phyloP scores from a whole-genome alignment of 2,797 vertebrate species.

The Bradypodion ventrale region DNA sequence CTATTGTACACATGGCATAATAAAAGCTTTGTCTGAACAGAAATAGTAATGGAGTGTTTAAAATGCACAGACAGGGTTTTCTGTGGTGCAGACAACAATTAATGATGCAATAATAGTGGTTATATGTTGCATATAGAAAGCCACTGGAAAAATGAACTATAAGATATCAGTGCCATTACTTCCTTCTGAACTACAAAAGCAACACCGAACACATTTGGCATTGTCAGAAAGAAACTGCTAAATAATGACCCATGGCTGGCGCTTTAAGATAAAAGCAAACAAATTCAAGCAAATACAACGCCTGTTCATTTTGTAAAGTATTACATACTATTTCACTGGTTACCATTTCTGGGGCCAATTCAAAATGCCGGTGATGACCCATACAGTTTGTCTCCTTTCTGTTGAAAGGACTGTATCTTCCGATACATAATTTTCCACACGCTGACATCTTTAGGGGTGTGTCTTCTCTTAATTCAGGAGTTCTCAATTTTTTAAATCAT shows the following conservation, averaged over 20 bases:
- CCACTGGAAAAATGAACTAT: not conserved
- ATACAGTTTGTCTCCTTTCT: too few species aligned
- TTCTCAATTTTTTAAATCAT: too few species aligned
- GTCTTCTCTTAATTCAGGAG: too few species aligned
- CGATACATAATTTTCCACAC: too few species aligned
- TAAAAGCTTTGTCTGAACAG: fast-evolving
- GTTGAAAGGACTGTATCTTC: too few species aligned
- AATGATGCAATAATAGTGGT: constrained; percentile 31
- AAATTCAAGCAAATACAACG: not conserved
- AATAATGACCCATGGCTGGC: not conserved
- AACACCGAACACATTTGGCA: fast-evolving
- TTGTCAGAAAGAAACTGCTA: not conserved
- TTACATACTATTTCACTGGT: not conserved
- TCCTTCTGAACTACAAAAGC: fast-evolving
- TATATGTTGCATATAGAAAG: constrained; percentile 21
- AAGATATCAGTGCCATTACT: not conserved
- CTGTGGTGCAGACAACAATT: constrained; percentile 18
- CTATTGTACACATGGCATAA: not conserved
- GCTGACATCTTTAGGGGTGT: too few species aligned
- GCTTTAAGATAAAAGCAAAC: not conserved
- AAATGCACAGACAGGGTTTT: constrained; percentile 14
- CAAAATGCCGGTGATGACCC: too few species aligned
- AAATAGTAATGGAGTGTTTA: not conserved
- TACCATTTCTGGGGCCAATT: too few species aligned
- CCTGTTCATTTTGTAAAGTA: not conserved